Evolutionary conservation across 2,888 invertebrate genomes (phyloP).

Genomic region (Anticlea derivata): DNA sequence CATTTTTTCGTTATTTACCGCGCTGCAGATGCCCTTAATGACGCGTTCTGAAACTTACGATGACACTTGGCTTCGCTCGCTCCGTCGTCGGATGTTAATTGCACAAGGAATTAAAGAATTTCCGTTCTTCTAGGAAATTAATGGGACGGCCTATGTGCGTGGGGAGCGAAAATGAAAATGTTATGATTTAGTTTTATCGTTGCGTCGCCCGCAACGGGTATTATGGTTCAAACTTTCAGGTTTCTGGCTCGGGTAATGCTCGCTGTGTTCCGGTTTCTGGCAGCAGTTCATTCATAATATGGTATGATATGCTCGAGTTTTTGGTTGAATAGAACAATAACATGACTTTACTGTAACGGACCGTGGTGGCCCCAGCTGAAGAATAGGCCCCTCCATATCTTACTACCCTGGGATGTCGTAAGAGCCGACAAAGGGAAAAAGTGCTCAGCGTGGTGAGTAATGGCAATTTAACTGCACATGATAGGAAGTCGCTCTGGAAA

Average conservation of each 20-base stretch:
- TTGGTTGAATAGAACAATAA: too few relatives aligned
- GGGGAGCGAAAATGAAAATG: conserved; percentile 43
- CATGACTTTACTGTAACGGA: too few relatives aligned
- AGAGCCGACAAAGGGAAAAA: too few relatives aligned
- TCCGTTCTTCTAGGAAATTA: conserved; percentile 68
- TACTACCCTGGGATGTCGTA: too few relatives aligned
- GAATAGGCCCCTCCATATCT: too few relatives aligned
- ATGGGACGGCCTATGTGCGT: conserved; percentile 65
- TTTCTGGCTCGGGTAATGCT: conserved; percentile 1
- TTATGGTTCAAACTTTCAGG: conserved; percentile 18
- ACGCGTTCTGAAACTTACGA: conserved; percentile 83
- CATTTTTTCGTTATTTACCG: conserved; percentile 77
- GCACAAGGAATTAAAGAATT: conserved; percentile 80
- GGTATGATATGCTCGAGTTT: too few relatives aligned
- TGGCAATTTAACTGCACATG: too few relatives aligned
- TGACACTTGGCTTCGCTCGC: conserved; percentile 79
- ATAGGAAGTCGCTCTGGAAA: too few relatives aligned
- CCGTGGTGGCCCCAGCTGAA: too few relatives aligned
- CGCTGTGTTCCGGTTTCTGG: conserved; percentile 5
- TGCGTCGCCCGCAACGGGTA: conserved; percentile 31
- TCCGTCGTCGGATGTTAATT: conserved; percentile 70
- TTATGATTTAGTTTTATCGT: conserved; percentile 47
- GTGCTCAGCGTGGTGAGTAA: too few relatives aligned
- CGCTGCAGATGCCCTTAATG: conserved; percentile 83
- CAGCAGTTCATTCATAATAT: too few relatives aligned